A percentile compares a stretch with the other conserved stretches of the same genome.
phyloP scores from a whole-genome alignment of 2,113 vertebrate genomes.

The Sinosuthora webbiana region DNA sequence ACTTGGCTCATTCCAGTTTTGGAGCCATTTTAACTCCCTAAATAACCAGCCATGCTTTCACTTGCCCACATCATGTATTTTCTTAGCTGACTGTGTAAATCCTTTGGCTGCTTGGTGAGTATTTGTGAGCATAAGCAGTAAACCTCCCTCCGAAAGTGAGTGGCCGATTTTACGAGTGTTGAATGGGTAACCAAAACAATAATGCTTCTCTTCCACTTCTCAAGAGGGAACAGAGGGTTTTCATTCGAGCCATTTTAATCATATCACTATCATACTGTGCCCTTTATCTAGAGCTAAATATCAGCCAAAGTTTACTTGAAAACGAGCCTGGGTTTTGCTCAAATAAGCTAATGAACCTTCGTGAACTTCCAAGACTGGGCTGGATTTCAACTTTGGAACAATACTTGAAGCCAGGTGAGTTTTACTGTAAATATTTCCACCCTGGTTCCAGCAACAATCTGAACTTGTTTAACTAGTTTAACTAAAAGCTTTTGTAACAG shows the following conservation, averaged over 20 bases:
- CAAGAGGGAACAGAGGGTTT: background rate
- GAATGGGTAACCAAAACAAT: background rate
- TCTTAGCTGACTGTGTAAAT: background rate
- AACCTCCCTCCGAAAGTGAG: background rate
- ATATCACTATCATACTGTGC: background rate
- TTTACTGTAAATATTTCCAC: slow-evolving; percentile 34
- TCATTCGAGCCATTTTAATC: background rate
- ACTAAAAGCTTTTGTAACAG: slow-evolving; percentile 1
- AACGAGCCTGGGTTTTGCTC: slow-evolving; percentile 28
- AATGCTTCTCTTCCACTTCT: background rate
- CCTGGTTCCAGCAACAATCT: background rate
- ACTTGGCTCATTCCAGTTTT: background rate
- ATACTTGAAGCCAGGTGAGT: slow-evolving; percentile 44
- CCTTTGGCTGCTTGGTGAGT: background rate
- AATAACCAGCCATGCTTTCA: background rate
- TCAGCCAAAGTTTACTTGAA: slow-evolving; percentile 36
- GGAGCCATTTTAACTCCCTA: background rate
- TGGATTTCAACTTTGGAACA: slow-evolving; percentile 40
- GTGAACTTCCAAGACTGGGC: slow-evolving; percentile 48
- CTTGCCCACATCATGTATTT: background rate
- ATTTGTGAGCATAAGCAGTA: background rate
- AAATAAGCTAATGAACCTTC: slow-evolving; percentile 45
- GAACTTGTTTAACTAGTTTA: slow-evolving; percentile 30
- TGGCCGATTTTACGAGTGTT: background rate
- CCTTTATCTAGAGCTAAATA: slow-evolving; percentile 16